Evolutionary conservation across 2,797 vertebrate genomes (phyloP).

Genomic region (Pampus argenteus): DNA sequence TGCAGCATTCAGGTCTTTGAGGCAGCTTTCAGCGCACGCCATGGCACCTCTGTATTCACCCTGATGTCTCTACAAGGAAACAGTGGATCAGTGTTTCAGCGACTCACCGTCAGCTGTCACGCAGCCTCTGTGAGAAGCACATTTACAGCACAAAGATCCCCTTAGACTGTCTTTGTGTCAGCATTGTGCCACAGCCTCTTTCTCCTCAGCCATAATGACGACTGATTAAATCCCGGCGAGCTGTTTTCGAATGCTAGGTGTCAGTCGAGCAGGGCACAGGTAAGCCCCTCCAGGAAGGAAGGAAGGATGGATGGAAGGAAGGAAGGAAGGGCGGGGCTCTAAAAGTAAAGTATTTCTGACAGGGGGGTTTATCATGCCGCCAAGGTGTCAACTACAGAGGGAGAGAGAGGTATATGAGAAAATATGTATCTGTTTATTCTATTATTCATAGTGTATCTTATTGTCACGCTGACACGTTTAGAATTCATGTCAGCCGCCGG

Average conservation of each 20-base stretch:
- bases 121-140: constrained; percentile 70
- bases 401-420: constrained; percentile 47
- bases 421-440: constrained; percentile 85
- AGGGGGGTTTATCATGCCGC: constrained; percentile 62
- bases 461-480: constrained; percentile 79
- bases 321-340: constrained; percentile 48
- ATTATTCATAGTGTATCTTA: constrained; percentile 85
- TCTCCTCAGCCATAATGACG: constrained; percentile 76
- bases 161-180: constrained; percentile 80
- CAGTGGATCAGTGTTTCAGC: constrained; percentile 80
- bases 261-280: constrained; percentile 76
- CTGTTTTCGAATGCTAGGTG: constrained; percentile 77
- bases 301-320: constrained; percentile 15
- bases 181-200: constrained; percentile 76
- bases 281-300: constrained; percentile 59
- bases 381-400: constrained; percentile 67
- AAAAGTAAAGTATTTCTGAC: constrained; percentile 69
- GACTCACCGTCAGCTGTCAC: constrained; percentile 80
- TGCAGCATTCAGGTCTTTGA: constrained; percentile 77
- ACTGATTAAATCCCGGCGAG: constrained; percentile 81
- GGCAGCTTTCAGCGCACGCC: constrained; percentile 71
- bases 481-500: constrained; percentile 79
- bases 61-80: constrained; percentile 82
- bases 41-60: constrained; percentile 74
- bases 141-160: constrained; percentile 81